A percentile compares a stretch with the other conserved stretches of the same genome.
phyloP scores from a whole-genome alignment of 2,797 vertebrate species.

The Pangasius mekongensis region DNA sequence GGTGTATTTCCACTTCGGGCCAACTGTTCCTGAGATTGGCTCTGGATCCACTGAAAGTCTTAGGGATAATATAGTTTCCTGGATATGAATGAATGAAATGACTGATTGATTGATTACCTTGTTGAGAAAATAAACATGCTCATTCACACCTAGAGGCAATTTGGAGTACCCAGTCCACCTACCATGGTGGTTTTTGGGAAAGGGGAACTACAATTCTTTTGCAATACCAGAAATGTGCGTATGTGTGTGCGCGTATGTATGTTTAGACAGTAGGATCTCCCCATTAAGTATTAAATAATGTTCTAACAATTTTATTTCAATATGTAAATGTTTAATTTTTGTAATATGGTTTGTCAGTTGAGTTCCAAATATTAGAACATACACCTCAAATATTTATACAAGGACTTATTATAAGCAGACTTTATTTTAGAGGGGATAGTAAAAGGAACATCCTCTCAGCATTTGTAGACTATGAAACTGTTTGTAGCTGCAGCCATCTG shows the following conservation, averaged over 20 bases:
- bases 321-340: conserved; percentile 8
- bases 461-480: neutral
- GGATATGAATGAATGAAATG: neutral
- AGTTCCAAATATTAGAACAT: neutral
- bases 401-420: neutral
- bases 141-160: neutral
- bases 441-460: neutral
- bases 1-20: neutral
- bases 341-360: neutral
- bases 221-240: neutral
- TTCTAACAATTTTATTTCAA: neutral
- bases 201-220: neutral
- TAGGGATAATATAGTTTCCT: neutral
- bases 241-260: neutral
- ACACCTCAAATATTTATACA: conserved; percentile 7
- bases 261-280: neutral
- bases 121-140: neutral
- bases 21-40: neutral
- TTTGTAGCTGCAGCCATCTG: neutral
- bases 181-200: neutral
- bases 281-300: neutral
- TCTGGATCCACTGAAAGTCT: neutral
- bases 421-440: neutral
- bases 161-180: neutral
- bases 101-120: neutral